phyloP scores from a whole-genome alignment of 2,113 vertebrate genomes.

The Otus sunia region DNA sequence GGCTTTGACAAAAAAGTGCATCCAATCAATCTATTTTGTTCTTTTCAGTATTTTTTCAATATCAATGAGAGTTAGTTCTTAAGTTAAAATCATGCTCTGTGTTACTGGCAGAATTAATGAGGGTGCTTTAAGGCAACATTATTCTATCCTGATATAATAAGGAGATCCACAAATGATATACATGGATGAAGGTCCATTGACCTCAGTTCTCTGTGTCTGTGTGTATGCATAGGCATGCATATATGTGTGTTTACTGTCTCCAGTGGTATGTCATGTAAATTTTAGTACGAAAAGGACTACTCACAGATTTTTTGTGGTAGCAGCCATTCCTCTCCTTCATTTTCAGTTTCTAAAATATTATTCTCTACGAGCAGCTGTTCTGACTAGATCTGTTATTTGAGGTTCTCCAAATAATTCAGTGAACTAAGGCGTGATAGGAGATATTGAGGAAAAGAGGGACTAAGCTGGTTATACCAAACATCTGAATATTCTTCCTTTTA shows the following conservation, averaged over 20 bases:
- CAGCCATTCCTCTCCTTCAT: background rate
- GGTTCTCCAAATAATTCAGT: background rate
- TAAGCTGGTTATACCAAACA: background rate
- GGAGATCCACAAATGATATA: background rate
- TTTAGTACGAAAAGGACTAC: background rate
- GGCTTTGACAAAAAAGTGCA: background rate
- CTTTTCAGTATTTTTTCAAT: background rate
- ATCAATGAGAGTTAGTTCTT: background rate
- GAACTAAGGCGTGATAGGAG: background rate
- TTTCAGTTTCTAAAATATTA: background rate
- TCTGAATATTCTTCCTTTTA: background rate
- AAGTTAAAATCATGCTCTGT: background rate
- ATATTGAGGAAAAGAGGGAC: background rate
- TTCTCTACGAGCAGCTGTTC: background rate
- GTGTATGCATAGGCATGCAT: background rate
- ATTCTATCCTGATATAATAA: background rate
- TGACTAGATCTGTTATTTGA: background rate
- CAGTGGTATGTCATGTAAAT: background rate
- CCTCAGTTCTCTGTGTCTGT: rapidly evolving
- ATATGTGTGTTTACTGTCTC: background rate
- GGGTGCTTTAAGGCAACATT: background rate
- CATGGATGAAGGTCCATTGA: background rate
- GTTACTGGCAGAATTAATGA: background rate
- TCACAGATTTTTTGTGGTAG: background rate
- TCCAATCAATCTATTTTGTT: background rate